Base-by-base conservation (phyloP, 2,797 vertebrate genomes). In the Pangasius djambal region DNA sequence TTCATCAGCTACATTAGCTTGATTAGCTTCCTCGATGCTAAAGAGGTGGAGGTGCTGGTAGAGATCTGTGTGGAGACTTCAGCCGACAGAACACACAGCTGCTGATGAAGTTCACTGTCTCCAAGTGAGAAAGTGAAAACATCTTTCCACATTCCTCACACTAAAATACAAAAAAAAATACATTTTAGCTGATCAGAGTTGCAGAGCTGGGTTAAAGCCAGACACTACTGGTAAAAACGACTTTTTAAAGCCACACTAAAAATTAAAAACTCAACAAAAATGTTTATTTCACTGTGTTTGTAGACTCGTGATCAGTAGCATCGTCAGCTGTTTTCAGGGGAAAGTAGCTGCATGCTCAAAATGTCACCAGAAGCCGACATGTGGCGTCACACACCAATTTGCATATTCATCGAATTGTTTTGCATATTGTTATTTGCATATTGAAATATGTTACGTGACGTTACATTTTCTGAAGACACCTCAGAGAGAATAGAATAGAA, bases 51-150 rank as follows among this genome's bases (percentile, higher is more conserved):
- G 93, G 92, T 10, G 90, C 74, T 0, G 92, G 92, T 3, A 85
- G 89, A 18, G 22, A 65, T 88, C 40, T 90, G 40, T 31, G 65
- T 0, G 92, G 91, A 10, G 91, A 67, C 28, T 92, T 89, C 31
- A 94, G 92, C n/a, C 92, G 92, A 90, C 96, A 97, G 93, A 96
- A 96, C 28, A 96, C 92, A 82, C 96, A 96, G 20, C 82, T 92
- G 28, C 91, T 91, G 90, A 91, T 83, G 2, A 70, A 52, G 55
- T 94, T 90, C 1, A 93, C 91, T 37, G 88, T 91, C 50, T 95
- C 92, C 1, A 67, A 34, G 15, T 92, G 92, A n/a, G 93, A 94
- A 85, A 72, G 25, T 0, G 95, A 95, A 90, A 97, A 97, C 1
- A 88, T 37, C 88, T 93, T 96, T 31, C 93, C 91, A 88, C 96